phyloP scores from a whole-genome alignment of 2,888 invertebrate species.

The Strigamia maritima region DNA sequence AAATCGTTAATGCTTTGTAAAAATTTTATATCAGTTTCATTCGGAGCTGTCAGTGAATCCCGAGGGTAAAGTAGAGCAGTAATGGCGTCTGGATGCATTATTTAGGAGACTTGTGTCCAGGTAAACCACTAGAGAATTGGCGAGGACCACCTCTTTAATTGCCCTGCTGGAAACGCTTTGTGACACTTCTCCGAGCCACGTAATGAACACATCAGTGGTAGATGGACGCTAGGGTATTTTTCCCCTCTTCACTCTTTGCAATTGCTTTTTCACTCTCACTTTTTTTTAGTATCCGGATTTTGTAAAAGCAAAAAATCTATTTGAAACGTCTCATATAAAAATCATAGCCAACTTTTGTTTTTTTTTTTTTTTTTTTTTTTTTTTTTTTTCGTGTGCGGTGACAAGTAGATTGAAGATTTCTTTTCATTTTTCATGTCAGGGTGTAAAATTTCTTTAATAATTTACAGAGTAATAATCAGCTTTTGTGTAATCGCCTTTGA shows the following conservation, averaged over 20 bases:
- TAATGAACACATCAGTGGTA: slow-evolving; percentile 31
- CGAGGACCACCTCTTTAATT: slow-evolving; percentile 22
- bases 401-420: not conserved
- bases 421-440: not conserved
- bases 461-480: not conserved
- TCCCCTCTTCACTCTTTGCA: not conserved
- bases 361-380: not conserved
- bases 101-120: slow-evolving; percentile 12
- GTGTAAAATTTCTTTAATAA: slow-evolving; percentile 10
- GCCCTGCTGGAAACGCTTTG: slow-evolving; percentile 29
- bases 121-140: slow-evolving; percentile 28
- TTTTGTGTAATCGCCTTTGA: slow-evolving; percentile 9
- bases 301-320: not conserved
- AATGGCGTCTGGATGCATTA: slow-evolving; percentile 17
- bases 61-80: not conserved
- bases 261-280: not conserved
- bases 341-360: not conserved
- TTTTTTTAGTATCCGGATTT: not conserved
- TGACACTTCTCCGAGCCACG: slow-evolving; percentile 19
- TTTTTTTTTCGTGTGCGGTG: not conserved
- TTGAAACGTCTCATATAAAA: not conserved
- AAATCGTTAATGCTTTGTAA: slow-evolving; percentile 10
- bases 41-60: slow-evolving; percentile 12
- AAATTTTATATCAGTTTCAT: not conserved
- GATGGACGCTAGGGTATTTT: not conserved